These are phyloP conservation scores for Noctilio leporinus DNA, from an alignment of 2,113 vertebrate species.

Conservation along the genomic window DNA sequence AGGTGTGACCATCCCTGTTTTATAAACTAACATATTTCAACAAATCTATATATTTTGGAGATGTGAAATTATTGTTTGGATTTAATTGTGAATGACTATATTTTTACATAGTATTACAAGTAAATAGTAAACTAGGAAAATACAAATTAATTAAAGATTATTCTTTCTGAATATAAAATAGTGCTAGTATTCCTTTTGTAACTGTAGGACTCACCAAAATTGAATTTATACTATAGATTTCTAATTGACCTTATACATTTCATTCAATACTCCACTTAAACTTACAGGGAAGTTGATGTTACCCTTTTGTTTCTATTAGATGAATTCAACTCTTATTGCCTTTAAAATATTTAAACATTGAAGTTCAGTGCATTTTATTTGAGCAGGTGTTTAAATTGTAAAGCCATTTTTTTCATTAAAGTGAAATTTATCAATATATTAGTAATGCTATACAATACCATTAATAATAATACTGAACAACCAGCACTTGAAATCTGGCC, in stretches of 20 bases:
- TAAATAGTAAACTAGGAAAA: not conserved
- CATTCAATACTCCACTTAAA: not conserved
- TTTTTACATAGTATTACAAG: not conserved
- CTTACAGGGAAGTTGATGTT: not conserved
- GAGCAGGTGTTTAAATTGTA: not conserved
- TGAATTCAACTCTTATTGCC: not conserved
- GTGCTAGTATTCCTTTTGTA: not conserved
- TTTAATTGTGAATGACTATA: not conserved
- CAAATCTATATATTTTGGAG: not conserved
- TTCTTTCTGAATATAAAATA: slow-evolving; percentile 20
- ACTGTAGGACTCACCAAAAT: not conserved
- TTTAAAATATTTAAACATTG: slow-evolving; percentile 10
- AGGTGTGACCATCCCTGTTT: not conserved
- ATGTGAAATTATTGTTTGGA: not conserved
- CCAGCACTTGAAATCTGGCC: not conserved
- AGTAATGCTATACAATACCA: not conserved
- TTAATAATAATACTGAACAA: not conserved
- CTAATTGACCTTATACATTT: not conserved
- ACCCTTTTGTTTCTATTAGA: not conserved
- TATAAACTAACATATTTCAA: not conserved
- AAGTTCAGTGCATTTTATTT: not conserved
- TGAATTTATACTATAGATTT: not conserved
- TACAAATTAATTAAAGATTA: not conserved
- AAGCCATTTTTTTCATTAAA: not conserved
- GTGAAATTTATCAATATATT: not conserved